Conservation (phyloP, 2,113 vertebrate species). For the Nannobrachium achirus region DNA sequence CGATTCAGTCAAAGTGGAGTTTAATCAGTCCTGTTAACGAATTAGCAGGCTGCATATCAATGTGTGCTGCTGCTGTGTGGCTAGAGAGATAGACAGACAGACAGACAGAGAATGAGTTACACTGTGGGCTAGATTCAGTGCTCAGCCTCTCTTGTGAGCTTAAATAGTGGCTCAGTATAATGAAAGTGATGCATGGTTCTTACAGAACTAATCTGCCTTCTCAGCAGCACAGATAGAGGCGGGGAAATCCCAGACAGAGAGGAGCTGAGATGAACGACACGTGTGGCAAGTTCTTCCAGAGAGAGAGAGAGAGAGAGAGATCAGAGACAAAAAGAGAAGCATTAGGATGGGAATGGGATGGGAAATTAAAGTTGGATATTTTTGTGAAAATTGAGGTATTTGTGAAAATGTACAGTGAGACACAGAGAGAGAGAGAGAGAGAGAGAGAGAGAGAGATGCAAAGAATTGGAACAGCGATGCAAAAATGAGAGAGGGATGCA, state of each 20-base stretch:
- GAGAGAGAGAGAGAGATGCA: too few relatives aligned
- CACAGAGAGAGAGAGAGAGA: too few relatives aligned
- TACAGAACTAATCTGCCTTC: slow-evolving; percentile 58
- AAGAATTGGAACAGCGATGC: too few relatives aligned
- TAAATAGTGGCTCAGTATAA: slow-evolving; percentile 43
- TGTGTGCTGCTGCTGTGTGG: neutral
- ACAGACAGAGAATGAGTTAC: neutral
- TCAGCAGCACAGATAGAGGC: slow-evolving; percentile 40
- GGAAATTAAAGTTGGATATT: too few relatives aligned
- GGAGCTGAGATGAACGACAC: neutral
- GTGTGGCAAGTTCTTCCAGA: too few relatives aligned
- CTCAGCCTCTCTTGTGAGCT: slow-evolving; percentile 22
- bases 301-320: too few relatives aligned
- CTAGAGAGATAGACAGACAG: neutral
- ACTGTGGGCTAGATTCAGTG: slow-evolving; percentile 15
- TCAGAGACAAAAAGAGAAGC: too few relatives aligned
- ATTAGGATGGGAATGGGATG: too few relatives aligned
- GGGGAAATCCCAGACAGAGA: neutral
- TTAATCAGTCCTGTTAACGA: slow-evolving; percentile 31
- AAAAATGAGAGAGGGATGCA: slow-evolving; percentile 29
- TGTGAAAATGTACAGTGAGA: too few relatives aligned
- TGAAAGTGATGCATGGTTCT: slow-evolving; percentile 27
- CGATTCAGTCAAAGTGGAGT: slow-evolving; percentile 16
- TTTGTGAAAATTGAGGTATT: too few relatives aligned
- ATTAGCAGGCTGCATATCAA: slow-evolving; percentile 20